phyloP scores from a whole-genome alignment of 2,888 invertebrate species.

The Dolomedes plantarius region DNA sequence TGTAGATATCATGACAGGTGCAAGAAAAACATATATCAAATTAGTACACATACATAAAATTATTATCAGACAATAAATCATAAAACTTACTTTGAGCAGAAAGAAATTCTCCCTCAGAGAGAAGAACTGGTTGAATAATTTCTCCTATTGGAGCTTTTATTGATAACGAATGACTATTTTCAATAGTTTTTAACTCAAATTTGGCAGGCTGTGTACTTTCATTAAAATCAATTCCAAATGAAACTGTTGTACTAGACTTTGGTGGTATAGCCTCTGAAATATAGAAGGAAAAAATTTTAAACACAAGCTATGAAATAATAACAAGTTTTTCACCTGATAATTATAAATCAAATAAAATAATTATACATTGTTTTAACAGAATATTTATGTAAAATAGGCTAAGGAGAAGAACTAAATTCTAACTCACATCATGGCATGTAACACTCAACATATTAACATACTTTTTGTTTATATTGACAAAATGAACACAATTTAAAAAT shows the following conservation, averaged over 20 bases:
- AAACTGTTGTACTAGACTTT: conserved; percentile 78
- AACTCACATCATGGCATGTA: no score
- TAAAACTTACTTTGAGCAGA: conserved; percentile 82
- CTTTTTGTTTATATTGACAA: no score
- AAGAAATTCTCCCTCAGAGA: conserved; percentile 84
- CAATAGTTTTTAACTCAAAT: conserved; percentile 82
- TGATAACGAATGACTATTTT: conserved; percentile 76
- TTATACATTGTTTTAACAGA: no score
- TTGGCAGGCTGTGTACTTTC: conserved; percentile 92
- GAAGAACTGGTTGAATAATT: conserved; percentile 86
- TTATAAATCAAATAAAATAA: background rate
- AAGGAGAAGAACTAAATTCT: no score
- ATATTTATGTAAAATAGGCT: no score
- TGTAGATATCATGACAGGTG: no score
- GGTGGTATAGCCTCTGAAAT: conserved; percentile 40
- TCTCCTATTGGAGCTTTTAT: conserved; percentile 92
- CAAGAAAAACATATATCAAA: no score
- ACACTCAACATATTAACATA: no score
- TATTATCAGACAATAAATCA: no score
- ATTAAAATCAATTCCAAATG: conserved; percentile 85
- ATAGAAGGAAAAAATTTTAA: background rate
- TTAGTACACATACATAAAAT: no score
- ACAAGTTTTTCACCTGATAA: background rate
- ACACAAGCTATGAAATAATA: background rate
- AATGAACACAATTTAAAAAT: no score